Percentiles rank a stretch among this genome's conserved stretches.
Conservation (phyloP, 2,113 vertebrate species). For the Rostratula benghalensis region DNA sequence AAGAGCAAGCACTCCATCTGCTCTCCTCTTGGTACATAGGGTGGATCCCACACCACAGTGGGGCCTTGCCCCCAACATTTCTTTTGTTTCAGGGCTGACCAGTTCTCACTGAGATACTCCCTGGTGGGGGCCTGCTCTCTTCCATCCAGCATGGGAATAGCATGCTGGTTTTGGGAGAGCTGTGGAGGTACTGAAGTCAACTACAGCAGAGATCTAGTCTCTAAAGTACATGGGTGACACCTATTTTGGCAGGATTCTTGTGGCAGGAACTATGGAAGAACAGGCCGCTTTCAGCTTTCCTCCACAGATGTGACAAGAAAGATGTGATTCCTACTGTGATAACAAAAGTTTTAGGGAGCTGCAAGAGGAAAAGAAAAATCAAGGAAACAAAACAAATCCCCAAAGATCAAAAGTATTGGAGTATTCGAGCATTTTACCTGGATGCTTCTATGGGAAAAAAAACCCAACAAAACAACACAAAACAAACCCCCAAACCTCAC, state of each 20-base stretch:
- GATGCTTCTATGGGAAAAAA: neutral
- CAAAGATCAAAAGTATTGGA: neutral
- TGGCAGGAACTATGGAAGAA: neutral
- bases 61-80: accelerated
- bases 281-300: neutral
- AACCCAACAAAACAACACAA: neutral
- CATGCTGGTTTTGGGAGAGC: neutral
- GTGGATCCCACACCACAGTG: accelerated
- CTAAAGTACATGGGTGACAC: neutral
- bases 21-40: neutral
- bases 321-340: neutral
- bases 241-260: neutral
- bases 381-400: neutral
- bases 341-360: neutral
- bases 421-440: neutral
- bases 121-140: neutral
- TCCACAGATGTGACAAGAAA: neutral
- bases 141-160: neutral
- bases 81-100: neutral
- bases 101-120: neutral
- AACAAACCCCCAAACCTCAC: neutral
- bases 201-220: neutral
- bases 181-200: neutral
- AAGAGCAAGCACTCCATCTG: accelerated
- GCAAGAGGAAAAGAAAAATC: neutral